A percentile compares a stretch with the other conserved stretches of the same genome.
These are phyloP conservation scores for Acanthosepion pharaonis DNA, from an alignment of 2,888 invertebrate genomes.

Conservation along the genomic window DNA sequence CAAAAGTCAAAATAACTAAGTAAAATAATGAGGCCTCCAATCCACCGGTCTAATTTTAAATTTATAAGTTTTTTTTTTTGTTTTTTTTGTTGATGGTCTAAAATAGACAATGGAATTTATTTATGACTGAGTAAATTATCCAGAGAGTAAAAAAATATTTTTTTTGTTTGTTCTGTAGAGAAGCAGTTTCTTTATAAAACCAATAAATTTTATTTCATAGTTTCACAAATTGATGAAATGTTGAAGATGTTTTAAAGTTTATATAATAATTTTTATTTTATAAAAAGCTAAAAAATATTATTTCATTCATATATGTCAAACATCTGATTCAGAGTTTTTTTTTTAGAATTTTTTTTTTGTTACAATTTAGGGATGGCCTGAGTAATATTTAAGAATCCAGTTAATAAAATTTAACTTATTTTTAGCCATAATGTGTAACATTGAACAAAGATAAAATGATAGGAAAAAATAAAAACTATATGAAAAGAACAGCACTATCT, in stretches of 20 bases:
- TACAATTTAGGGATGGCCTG: neutral
- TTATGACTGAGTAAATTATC: constrained; percentile 11
- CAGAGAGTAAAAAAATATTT: neutral
- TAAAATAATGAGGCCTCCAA: neutral
- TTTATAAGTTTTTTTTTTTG: neutral
- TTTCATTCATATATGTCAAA: neutral
- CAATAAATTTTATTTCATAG: neutral
- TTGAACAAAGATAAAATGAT: neutral
- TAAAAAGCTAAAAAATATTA: neutral
- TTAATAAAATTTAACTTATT: neutral
- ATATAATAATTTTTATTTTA: neutral
- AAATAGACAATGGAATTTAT: neutral
- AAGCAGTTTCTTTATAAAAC: neutral
- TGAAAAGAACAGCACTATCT: neutral
- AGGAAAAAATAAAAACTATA: neutral
- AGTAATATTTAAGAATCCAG: too few relatives aligned
- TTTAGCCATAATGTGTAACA: neutral
- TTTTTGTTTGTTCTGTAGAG: neutral
- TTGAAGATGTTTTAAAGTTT: neutral
- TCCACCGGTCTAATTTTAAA: neutral
- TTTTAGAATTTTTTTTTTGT: neutral
- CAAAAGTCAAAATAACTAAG: neutral
- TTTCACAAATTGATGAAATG: neutral
- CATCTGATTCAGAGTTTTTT: too few relatives aligned
- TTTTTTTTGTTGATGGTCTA: neutral